Percentiles rank a stretch among this genome's conserved stretches.
These are phyloP conservation scores for Callosobruchus maculatus DNA, from an alignment of 2,888 invertebrate genomes.

Conservation along the genomic window DNA sequence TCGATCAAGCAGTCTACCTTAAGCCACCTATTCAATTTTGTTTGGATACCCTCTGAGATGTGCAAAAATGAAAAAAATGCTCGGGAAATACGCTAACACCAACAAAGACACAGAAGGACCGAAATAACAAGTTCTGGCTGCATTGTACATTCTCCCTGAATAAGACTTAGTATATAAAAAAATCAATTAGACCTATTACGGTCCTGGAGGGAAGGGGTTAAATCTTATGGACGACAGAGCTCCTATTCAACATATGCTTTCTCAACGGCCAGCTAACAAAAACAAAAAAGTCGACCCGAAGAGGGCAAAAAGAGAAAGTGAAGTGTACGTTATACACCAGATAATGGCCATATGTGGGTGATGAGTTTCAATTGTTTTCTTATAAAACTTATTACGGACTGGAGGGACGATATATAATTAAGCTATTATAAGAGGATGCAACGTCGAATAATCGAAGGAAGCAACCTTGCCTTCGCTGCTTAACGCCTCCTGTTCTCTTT, in stretches of 20 bases:
- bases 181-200: neutral
- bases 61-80: no score
- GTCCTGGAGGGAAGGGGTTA: constrained; percentile 8
- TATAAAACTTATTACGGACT: constrained; percentile 36
- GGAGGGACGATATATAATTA: constrained; percentile 34
- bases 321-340: constrained; percentile 20
- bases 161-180: no score
- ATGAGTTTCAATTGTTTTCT: constrained; percentile 39
- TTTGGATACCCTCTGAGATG: no score
- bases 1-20: no score
- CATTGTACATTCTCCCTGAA: no score
- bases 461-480: constrained; percentile 10
- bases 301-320: constrained; percentile 32
- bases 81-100: no score
- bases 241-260: constrained; percentile 26
- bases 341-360: constrained; percentile 37
- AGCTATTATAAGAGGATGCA: constrained; percentile 30
- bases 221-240: constrained; percentile 15
- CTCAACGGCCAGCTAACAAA: constrained; percentile 22
- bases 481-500: constrained; percentile 20
- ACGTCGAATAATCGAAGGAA: constrained; percentile 25
- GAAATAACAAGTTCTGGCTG: no score
- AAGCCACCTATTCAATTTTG: no score
- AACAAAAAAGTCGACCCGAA: constrained; percentile 22
- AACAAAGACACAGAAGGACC: no score